Base-by-base conservation (phyloP, 2,113 vertebrate genomes). In the Emydocephalus ijimae region DNA sequence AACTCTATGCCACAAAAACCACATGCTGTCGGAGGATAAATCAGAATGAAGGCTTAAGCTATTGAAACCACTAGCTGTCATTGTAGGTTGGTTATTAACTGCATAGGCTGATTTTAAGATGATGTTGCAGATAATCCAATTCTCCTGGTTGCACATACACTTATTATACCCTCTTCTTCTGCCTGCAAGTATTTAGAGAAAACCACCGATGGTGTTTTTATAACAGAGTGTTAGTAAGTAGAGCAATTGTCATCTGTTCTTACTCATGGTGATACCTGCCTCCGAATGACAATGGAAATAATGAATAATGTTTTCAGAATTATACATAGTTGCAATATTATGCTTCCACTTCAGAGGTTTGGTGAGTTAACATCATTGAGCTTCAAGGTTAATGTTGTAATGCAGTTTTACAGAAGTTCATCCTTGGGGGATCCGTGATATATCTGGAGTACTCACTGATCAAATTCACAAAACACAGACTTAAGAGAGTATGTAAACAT, bases 1-100 rank as follows among this genome's bases (percentile, higher is more conserved):
- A 15, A 9, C 4, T 43, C 23, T 24, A 15, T 89, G n/a, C 64
- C n/a, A 39, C 24, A 5, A 61, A 81, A 81, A 48, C 15, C 69
- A 50, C 54, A 18, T 18, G 1, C 0, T 3, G 4, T 48, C 0
- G 0, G 29, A 81, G 48, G 50, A 56, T 26, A 23, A 74, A 55
- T 55, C 43, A n/a, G 15, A 59, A 12, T n/a, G 34, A 48, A 57
- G 6, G 0, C 23, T 5, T 92, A 43, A 50, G 43, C 26, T 29
- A 14, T 85, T 50, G 88, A 85, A 29, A 85, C 43, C 26, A 57
- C 1, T 55, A 85, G 52, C 26, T 74, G 24, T 55, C 85, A 21
- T 24, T 89, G 50, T 81, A 39, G 59, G 39, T 92, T 39, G 43
- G 24, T n/a, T 89, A 69, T 52, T 54, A 50, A 74, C 59, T 74